Percentiles rank a stretch among this genome's conserved stretches.
These are phyloP conservation scores for Probosciger aterrimus DNA, from an alignment of 2,113 vertebrate genomes.

Conservation along the genomic window DNA sequence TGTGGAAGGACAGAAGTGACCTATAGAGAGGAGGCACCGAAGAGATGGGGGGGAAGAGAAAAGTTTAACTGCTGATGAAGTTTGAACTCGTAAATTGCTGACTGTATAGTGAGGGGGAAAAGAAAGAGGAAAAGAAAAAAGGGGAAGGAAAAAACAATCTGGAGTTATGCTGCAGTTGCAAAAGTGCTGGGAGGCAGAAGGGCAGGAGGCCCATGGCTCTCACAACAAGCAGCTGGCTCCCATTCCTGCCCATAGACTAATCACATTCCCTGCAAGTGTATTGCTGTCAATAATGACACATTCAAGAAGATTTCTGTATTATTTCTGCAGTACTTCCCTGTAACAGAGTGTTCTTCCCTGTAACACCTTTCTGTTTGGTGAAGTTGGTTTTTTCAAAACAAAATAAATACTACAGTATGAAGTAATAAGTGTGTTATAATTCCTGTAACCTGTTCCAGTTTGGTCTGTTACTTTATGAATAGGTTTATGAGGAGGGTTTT, in stretches of 20 bases:
- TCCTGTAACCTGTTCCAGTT: not conserved
- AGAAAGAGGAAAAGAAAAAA: constrained; percentile 37
- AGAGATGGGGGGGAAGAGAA: not conserved
- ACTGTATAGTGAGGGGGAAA: not conserved
- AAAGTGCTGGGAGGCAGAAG: not conserved
- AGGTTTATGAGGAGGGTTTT: not conserved
- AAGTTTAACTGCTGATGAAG: not conserved
- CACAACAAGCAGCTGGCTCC: not conserved
- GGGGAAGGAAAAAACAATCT: not conserved
- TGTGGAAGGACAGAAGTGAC: not conserved
- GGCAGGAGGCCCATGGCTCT: not conserved
- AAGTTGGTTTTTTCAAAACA: not conserved
- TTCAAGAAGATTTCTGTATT: not conserved
- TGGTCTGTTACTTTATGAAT: not conserved
- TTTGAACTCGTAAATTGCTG: not conserved
- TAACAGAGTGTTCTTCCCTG: not conserved
- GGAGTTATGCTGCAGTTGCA: not conserved
- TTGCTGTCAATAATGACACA: not conserved
- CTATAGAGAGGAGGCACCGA: not conserved
- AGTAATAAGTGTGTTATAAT: not conserved
- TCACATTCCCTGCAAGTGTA: not conserved
- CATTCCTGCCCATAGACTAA: not conserved
- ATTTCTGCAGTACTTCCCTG: not conserved
- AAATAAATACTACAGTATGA: not conserved
- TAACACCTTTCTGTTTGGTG: not conserved